phyloP scores from a whole-genome alignment of 2,113 vertebrate genomes.

The Oophaga pumilio region DNA sequence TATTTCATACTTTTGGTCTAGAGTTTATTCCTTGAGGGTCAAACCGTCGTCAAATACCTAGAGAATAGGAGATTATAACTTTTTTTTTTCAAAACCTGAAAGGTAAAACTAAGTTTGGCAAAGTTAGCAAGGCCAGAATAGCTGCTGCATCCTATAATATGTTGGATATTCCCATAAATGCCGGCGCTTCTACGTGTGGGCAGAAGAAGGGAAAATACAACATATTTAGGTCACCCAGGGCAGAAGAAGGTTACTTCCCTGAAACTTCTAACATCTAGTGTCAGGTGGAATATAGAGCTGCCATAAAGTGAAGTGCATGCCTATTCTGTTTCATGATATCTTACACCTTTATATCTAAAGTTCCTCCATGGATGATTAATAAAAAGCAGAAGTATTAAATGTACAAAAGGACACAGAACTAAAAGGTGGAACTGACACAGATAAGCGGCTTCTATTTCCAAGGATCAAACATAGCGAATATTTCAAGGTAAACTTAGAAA shows the following conservation, averaged over 20 bases:
- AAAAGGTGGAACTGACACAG: slow-evolving; percentile 44
- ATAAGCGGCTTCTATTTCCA: slow-evolving; percentile 30
- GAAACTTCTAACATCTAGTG: neutral
- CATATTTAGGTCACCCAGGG: neutral
- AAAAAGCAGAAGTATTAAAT: slow-evolving; percentile 56
- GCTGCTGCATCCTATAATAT: neutral
- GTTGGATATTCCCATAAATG: neutral
- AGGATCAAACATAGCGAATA: neutral
- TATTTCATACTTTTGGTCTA: neutral
- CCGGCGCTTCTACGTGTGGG: neutral
- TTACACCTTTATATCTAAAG: slow-evolving; percentile 48
- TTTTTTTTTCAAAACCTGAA: neutral
- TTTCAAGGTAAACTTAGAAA: slow-evolving; percentile 17
- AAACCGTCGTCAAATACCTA: neutral
- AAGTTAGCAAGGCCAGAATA: neutral
- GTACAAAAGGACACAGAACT: slow-evolving; percentile 38
- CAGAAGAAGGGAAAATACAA: neutral
- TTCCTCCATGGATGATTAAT: slow-evolving; percentile 54
- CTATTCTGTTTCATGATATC: slow-evolving; percentile 1
- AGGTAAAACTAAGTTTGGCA: neutral
- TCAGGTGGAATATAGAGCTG: slow-evolving; percentile 13
- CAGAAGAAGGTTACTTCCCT: slow-evolving; percentile 5
- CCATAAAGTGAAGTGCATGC: slow-evolving; percentile 29
- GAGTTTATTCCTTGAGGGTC: neutral
- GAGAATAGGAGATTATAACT: neutral